phyloP scores from a whole-genome alignment of 2,888 invertebrate species.

The Nemurella pictetii region DNA sequence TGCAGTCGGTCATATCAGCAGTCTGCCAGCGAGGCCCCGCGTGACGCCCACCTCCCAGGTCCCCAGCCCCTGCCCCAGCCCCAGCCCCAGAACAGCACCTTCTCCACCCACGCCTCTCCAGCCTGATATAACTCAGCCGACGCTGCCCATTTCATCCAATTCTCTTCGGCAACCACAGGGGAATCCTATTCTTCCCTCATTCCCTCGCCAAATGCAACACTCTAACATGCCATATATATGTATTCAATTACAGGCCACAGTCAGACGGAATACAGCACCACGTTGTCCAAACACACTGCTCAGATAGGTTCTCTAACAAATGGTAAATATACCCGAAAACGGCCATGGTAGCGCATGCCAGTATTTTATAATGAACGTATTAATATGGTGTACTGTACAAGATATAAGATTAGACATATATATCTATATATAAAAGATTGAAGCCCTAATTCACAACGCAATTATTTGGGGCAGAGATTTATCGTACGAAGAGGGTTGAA shows the following conservation, averaged over 20 bases:
- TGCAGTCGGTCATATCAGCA: not conserved
- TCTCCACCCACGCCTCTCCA: not conserved
- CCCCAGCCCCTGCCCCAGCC: not conserved
- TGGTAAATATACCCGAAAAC: not conserved
- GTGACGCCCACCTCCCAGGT: too few relatives aligned
- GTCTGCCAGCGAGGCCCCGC: not conserved
- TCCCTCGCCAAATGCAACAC: constrained; percentile 7
- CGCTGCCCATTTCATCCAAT: constrained; percentile 14
- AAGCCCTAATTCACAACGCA: not conserved
- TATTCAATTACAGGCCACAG: not conserved
- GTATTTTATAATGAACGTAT: not conserved
- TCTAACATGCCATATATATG: not conserved
- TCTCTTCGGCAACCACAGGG: not conserved
- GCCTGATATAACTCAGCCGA: constrained; percentile 4
- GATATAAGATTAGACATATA: too few relatives aligned
- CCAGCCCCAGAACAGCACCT: not conserved
- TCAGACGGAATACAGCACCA: not conserved
- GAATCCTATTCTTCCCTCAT: constrained; percentile 4
- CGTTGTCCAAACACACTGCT: too few relatives aligned
- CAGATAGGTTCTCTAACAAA: not conserved
- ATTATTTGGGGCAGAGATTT: not conserved
- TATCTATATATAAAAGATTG: too few relatives aligned
- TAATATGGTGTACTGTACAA: too few relatives aligned
- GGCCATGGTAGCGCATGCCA: not conserved
- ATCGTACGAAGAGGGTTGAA: not conserved